phyloP scores from a whole-genome alignment of 2,888 invertebrate species.

The Diadegma fenestrale region DNA sequence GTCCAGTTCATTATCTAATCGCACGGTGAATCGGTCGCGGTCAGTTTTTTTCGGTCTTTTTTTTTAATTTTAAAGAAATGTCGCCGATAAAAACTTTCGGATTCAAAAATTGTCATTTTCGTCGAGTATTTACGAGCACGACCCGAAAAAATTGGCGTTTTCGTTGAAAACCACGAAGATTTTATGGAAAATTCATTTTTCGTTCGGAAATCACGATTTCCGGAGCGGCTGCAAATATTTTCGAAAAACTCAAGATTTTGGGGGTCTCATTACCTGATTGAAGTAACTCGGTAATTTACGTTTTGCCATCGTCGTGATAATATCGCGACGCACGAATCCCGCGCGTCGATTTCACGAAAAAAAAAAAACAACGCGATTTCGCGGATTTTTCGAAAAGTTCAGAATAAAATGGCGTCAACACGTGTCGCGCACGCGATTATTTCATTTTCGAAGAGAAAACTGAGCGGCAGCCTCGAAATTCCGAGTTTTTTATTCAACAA shows the following conservation, averaged over 20 bases:
- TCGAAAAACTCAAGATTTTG: neutral
- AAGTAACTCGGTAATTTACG: conserved; percentile 46
- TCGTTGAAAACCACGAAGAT: too few relatives aligned
- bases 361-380: neutral
- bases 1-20: conserved; percentile 16
- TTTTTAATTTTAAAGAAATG: neutral
- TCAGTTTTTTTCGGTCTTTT: neutral
- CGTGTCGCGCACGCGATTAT: conserved; percentile 1
- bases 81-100: neutral
- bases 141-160: too few relatives aligned
- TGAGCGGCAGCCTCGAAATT: neutral
- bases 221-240: neutral
- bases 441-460: neutral
- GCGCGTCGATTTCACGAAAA: neutral
- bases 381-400: neutral
- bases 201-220: neutral
- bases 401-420: neutral
- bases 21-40: neutral
- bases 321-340: neutral
- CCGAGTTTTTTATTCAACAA: neutral
- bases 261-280: conserved; percentile 34
- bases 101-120: neutral
- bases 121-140: neutral
- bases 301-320: conserved; percentile 44
- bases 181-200: too few relatives aligned